These are phyloP conservation scores for Xanthostigma xanthostigma DNA, from an alignment of 2,888 invertebrate species.

Conservation along the genomic window DNA sequence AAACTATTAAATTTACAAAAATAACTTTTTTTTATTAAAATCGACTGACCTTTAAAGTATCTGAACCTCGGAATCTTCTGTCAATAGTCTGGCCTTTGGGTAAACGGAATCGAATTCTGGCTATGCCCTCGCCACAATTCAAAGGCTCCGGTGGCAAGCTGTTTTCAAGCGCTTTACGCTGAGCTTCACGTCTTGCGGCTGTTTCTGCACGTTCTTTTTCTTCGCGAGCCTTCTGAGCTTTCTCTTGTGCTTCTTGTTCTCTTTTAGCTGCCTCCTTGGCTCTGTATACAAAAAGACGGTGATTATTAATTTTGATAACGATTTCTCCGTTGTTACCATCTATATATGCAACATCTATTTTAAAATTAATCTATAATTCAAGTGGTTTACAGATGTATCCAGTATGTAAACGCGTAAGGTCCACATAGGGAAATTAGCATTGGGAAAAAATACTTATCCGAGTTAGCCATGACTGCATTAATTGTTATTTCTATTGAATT, in stretches of 20 bases:
- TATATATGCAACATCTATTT: too few relatives aligned
- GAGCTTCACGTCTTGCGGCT: constrained; percentile 61
- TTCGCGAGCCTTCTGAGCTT: constrained; percentile 53
- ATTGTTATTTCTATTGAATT: too few relatives aligned
- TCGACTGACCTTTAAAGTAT: constrained; percentile 37
- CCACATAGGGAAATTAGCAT: too few relatives aligned
- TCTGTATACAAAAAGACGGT: constrained; percentile 28
- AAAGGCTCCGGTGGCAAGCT: constrained; percentile 60
- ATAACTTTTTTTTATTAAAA: too few relatives aligned
- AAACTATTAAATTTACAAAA: not conserved
- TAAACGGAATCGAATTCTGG: constrained; percentile 67
- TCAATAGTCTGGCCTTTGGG: constrained; percentile 65
- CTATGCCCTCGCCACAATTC: constrained; percentile 37
- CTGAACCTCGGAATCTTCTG: constrained; percentile 53
- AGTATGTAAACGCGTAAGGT: too few relatives aligned
- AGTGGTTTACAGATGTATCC: too few relatives aligned
- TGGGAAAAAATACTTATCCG: too few relatives aligned
- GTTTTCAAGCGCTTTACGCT: constrained; percentile 42
- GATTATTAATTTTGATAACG: not conserved
- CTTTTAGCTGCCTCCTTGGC: constrained; percentile 78
- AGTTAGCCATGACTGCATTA: too few relatives aligned
- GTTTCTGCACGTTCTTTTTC: constrained; percentile 60
- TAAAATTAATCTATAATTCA: too few relatives aligned
- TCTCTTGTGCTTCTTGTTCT: constrained; percentile 57
- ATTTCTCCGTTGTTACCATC: too few relatives aligned